Evolutionary conservation across 1,140 invertebrate species (phyloP), one percentile per base, ranked within the genome.

Genomic region (Sinella curviseta): DNA sequence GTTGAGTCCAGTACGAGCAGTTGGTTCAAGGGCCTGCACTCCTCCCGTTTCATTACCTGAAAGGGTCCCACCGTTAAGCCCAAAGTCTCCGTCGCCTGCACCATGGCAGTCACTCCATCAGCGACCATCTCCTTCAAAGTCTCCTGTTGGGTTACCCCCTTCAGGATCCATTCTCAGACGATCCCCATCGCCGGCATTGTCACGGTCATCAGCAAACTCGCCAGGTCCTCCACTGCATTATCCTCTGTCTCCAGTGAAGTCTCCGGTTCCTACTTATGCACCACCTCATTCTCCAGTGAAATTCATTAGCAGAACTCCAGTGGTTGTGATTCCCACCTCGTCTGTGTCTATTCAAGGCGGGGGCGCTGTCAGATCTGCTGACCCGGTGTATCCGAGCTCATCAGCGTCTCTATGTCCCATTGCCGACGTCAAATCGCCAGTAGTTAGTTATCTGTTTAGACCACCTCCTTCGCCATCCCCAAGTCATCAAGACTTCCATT

Each of bases 401-500:
- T 33, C 55, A 60, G 14, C 30, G 2, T 33, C 65, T 31, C 65
- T 30, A 70, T 24, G 3, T 3, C 55, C 55, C 8, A 8, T 4
- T 14, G 12, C 12, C 2, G n/a, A 8, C 12, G 30, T 31, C 12
- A 70, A 70, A 33, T 70, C 65, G 30, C 65, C 57, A n/a, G 24
- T 26, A 31, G 8, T 31, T 4, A n/a, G n/a, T n/a, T 12, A 26
- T 26, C 26, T 65, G 14, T 70, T 70, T 70, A 30, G 65, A 70
- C 65, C 65, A 70, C 65, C 65, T 31, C 65, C 65, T 14, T 70
- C 65, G 2, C 65, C 65, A 14, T 70, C 65, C 14, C 28, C 65
- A 14, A 70, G 12, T 70, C 28, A 31, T 14, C 65, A 30, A 33
- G 65, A 70, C 31, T 70, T 70, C 31, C 65, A 70, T 70, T 70